phyloP scores from a whole-genome alignment of 2,797 vertebrate species.

The Hozukius guyotensis region DNA sequence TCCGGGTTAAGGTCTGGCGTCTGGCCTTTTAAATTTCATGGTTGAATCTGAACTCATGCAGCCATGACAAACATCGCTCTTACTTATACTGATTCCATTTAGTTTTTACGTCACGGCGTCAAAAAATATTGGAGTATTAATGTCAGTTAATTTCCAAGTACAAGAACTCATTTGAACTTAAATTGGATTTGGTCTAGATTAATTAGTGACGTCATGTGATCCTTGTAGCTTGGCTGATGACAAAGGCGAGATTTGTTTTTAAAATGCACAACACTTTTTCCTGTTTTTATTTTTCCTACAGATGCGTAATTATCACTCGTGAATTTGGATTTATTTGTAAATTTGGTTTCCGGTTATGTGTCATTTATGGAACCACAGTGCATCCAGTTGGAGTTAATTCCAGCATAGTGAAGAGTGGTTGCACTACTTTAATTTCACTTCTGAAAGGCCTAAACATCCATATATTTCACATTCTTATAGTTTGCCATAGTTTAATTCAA shows the following conservation, averaged over 20 bases:
- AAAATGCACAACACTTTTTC: not conserved
- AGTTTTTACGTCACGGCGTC: not conserved
- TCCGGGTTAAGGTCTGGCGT: constrained; percentile 66
- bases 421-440: constrained; percentile 1
- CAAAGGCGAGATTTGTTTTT: not conserved
- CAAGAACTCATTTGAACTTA: not conserved
- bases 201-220: constrained; percentile 4
- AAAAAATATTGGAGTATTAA: not conserved
- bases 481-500: not conserved
- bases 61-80: constrained; percentile 43
- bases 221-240: not conserved
- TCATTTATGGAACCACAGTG: not conserved
- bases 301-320: not conserved
- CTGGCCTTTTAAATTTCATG: constrained; percentile 77
- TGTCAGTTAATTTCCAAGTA: not conserved
- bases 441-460: not conserved
- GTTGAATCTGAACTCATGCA: constrained; percentile 77
- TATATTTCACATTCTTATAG: not conserved
- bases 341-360: not conserved
- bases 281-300: not conserved
- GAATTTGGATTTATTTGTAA: not conserved
- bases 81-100: not conserved
- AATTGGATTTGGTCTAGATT: not conserved
- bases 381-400: not conserved
- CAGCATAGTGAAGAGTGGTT: not conserved